Evolutionary conservation across 2,797 vertebrate species (phyloP), one percentile per base, ranked within the genome.

Genomic region (Margarornis squamiger): DNA sequence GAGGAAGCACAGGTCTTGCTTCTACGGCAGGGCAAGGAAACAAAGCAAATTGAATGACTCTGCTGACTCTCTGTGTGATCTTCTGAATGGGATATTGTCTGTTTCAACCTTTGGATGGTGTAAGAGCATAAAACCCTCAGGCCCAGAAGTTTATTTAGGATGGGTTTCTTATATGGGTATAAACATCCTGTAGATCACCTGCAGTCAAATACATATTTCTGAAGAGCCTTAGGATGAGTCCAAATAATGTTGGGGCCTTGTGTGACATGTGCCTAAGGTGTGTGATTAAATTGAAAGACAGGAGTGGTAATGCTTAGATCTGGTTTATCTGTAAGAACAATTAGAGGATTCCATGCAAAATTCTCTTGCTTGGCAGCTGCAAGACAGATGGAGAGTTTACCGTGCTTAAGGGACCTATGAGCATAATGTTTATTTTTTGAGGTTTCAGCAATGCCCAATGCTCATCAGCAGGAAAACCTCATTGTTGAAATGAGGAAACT

Each of bases 351-450:
- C 22, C 22, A 3, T 65, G 46, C 0, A 1, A 66, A 82, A 72
- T 68, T 75, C 38, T 82, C 18, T 20, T 67, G 23, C 71, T 81
- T 79, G 71, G 63, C 92, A 94, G 74, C 71, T 54, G 14, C 38
- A 92, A 94, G 74, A 96, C 67, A 79, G 10, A 86, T 82, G 22
- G 59, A 51, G 58, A 67, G 43, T 92, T 95, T 92, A 77, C 68
- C 7, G 3, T 38, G 34, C 74, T 86, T 93, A 54, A 67, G 88
- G 81, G 80, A 93, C 70, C 38, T 71, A 30, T 88, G 63, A 92
- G 30, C 19, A 61, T 77, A 85, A 83, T 80, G 75, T 87, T 92
- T 92, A 61, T 82, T 74, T 93, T 93, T 84, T 91, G 65, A 80
- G 81, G 57, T 79, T 92, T 92, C 87, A 74, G 72, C 54, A 75